These are phyloP conservation scores for Lipophrys pholis DNA, from an alignment of 2,113 vertebrate species.

Conservation along the genomic window DNA sequence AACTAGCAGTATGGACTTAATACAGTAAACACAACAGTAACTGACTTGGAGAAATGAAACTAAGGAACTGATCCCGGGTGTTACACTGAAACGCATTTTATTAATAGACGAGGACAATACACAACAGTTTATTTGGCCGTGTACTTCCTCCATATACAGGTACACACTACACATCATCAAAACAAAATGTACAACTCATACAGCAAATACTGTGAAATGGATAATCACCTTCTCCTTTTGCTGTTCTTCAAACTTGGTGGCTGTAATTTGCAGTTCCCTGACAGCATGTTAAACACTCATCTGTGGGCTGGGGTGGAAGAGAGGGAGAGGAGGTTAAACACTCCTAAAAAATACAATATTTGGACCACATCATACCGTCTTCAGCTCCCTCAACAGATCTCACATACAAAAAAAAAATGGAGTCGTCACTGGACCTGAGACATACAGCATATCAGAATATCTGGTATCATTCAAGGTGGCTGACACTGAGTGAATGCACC, in stretches of 20 bases:
- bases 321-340: not conserved
- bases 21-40: conserved; percentile 12
- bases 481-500: conserved; percentile 12
- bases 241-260: conserved; percentile 26
- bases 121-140: conserved; percentile 27
- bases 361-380: conserved; percentile 68
- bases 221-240: conserved; percentile 28
- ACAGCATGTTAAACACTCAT: conserved; percentile 18
- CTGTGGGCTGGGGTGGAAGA: not conserved
- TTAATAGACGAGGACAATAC: conserved; percentile 50
- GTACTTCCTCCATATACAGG: conserved; percentile 35
- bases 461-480: conserved; percentile 37
- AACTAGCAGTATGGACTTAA: not conserved
- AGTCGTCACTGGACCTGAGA: conserved; percentile 60
- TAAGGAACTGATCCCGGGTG: conserved; percentile 53
- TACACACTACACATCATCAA: conserved; percentile 23
- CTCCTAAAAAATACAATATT: conserved; percentile 50
- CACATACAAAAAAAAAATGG: conserved; percentile 17
- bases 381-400: conserved; percentile 40
- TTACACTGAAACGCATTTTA: conserved; percentile 67
- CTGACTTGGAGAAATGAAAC: conserved; percentile 61
- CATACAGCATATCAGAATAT: conserved; percentile 25
- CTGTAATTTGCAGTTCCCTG: conserved; percentile 14
- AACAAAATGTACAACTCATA: conserved; percentile 60
- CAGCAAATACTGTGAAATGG: conserved; percentile 40